Conservation (phyloP, 2,888 invertebrate species). For the Heteromurus nitidus region DNA sequence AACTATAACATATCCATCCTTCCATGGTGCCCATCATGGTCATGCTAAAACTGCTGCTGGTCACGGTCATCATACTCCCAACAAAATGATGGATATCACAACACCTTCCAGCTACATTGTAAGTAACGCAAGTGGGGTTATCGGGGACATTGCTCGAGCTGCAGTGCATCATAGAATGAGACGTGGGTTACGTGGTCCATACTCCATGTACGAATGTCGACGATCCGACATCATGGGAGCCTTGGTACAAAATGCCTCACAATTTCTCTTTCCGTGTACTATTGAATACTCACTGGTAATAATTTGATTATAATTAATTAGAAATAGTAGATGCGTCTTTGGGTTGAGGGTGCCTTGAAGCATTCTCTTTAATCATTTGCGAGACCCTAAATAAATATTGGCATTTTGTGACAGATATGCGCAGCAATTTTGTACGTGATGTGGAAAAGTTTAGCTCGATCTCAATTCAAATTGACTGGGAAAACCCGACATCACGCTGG, state of each 20-base stretch:
- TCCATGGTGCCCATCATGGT: slow-evolving; percentile 15
- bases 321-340: neutral
- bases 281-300: slow-evolving; percentile 88
- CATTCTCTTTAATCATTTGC: neutral
- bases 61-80: slow-evolving; percentile 18
- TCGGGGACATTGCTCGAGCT: neutral
- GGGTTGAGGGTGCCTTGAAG: neutral
- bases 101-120: neutral
- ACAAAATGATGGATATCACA: slow-evolving; percentile 9
- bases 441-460: slow-evolving; percentile 83
- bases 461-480: slow-evolving; percentile 10
- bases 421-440: slow-evolving; percentile 92
- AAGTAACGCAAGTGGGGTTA: neutral
- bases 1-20: slow-evolving; percentile 48
- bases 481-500: slow-evolving; percentile 55
- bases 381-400: neutral
- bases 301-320: neutral
- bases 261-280: slow-evolving; percentile 91
- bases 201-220: slow-evolving; percentile 75
- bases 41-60: slow-evolving; percentile 22
- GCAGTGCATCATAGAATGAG: slow-evolving; percentile 62
- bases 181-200: slow-evolving; percentile 71
- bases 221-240: slow-evolving; percentile 79
- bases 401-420: slow-evolving; percentile 79
- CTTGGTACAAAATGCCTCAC: slow-evolving; percentile 81